phyloP scores from a whole-genome alignment of 2,888 invertebrate genomes.

The Pelosia muscerda region DNA sequence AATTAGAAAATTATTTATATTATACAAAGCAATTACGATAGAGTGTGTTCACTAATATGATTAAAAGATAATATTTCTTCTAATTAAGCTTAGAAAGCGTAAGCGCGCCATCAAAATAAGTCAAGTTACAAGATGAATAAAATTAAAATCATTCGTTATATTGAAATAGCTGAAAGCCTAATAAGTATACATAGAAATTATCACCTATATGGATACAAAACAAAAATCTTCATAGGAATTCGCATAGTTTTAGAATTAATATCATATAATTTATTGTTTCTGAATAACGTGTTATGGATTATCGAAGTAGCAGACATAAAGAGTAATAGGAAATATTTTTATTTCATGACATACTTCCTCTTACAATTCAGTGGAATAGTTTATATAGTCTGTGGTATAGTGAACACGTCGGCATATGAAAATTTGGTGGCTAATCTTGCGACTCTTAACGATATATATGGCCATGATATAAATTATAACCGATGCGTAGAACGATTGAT shows the following conservation, averaged over 20 bases:
- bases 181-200: slow-evolving; percentile 14
- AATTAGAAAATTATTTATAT: neutral
- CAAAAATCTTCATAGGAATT: neutral
- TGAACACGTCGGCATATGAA: neutral
- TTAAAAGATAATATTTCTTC: neutral
- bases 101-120: neutral
- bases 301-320: neutral
- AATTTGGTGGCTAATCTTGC: neutral
- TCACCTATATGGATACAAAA: neutral
- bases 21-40: neutral
- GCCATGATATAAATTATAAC: neutral
- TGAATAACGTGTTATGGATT: neutral
- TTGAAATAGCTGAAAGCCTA: slow-evolving; percentile 9
- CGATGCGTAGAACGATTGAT: neutral
- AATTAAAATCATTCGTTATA: neutral
- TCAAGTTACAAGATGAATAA: neutral
- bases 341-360: neutral
- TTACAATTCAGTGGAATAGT: neutral
- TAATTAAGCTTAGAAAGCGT: neutral
- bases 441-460: neutral
- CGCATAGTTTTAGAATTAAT: neutral
- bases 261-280: neutral
- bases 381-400: neutral
- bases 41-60: neutral
- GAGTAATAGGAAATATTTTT: neutral